Conservation (phyloP, 2,888 invertebrate genomes). For the Eupelmus urozonus region DNA sequence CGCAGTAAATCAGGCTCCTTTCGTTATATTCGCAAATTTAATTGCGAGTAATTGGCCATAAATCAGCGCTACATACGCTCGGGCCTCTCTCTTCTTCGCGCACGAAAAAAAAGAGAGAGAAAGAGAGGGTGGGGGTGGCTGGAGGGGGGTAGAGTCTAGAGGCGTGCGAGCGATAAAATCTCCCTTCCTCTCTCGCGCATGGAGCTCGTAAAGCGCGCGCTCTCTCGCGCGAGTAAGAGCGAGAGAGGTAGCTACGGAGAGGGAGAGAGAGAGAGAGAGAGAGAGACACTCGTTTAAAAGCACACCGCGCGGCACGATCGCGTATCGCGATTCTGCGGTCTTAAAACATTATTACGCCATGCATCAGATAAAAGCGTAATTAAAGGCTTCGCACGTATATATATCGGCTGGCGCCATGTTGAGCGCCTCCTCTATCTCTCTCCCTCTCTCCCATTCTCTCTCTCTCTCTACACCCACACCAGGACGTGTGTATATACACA, state of each 20-base stretch:
- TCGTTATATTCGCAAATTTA: constrained; percentile 55
- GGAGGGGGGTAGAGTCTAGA: no score
- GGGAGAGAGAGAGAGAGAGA: constrained; percentile 17
- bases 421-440: neutral
- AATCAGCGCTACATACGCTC: constrained; percentile 44
- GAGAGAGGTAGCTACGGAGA: neutral
- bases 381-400: constrained; percentile 65
- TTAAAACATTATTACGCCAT: constrained; percentile 69
- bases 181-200: neutral
- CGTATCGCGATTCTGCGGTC: constrained; percentile 63
- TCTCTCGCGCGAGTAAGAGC: neutral
- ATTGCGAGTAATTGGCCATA: constrained; percentile 57
- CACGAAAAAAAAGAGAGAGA: neutral
- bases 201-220: neutral
- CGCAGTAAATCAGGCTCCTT: constrained; percentile 34
- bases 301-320: constrained; percentile 55
- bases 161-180: constrained; percentile 49
- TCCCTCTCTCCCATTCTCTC: neutral
- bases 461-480: constrained; percentile 6
- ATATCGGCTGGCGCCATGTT: constrained; percentile 39
- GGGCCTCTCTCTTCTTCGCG: no score
- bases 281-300: constrained; percentile 43
- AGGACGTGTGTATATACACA: neutral
- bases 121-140: no score
- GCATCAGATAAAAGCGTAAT: constrained; percentile 73